phyloP scores from a whole-genome alignment of 2,113 vertebrate genomes.

The Microtus ochrogaster region DNA sequence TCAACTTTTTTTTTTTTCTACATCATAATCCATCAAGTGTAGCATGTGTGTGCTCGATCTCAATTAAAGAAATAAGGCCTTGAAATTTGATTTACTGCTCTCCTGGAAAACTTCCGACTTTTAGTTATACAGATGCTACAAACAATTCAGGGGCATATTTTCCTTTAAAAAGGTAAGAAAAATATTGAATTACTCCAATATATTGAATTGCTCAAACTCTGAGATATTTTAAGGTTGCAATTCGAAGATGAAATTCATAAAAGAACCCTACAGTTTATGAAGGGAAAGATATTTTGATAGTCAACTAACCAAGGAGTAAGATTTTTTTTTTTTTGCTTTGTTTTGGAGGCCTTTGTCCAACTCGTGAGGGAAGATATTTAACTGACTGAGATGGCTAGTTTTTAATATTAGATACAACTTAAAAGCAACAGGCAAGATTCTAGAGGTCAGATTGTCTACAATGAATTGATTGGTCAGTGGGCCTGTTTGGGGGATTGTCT shows the following conservation, averaged over 20 bases:
- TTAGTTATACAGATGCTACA: neutral
- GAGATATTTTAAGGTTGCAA: neutral
- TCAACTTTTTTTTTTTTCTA: neutral
- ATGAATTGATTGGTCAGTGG: neutral
- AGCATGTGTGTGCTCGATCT: neutral
- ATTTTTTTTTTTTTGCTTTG: fast-evolving
- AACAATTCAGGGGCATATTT: neutral
- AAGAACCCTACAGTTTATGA: neutral
- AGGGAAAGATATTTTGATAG: neutral
- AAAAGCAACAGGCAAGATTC: neutral
- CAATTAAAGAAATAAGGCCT: neutral
- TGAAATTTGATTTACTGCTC: neutral
- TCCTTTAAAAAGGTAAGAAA: neutral
- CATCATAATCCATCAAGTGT: neutral
- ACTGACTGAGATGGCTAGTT: neutral
- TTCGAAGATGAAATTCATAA: neutral
- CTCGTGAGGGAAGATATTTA: neutral
- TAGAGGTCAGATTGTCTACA: neutral
- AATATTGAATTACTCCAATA: neutral
- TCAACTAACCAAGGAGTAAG: neutral
- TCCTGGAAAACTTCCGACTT: conserved; percentile 22
- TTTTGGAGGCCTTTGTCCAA: neutral
- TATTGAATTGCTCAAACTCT: neutral
- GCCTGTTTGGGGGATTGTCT: neutral
- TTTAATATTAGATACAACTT: neutral